Evolutionary conservation across 2,888 invertebrate species (phyloP), one percentile per base, ranked within the genome.

Genomic region (Amphipoea oculea): DNA sequence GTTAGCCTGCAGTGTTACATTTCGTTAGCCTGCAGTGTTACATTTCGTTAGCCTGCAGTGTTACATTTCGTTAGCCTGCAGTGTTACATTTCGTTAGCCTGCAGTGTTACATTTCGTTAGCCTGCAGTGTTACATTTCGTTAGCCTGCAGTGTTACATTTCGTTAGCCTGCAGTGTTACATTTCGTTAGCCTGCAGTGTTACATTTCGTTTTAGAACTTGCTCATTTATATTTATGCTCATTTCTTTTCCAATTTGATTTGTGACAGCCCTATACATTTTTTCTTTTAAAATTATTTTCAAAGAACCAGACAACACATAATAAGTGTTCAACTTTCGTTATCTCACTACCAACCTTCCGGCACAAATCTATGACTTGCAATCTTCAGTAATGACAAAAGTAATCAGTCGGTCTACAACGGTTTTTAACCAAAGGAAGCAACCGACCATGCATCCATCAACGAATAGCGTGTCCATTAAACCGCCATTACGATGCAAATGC

Each of bases 401-500:
- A 62, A 79, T 84, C 79, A 84, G 62, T 48, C 54, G 0, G 54
- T 79, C 48, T 57, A n/a, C 29, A 40, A 62, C 57, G 76, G 54
- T 80, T 63, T 54, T 76, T 36, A 82, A n/a, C 23, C 23, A 68
- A 65, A 69, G 14, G 48, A 84, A 70, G 60, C 62, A 42, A 65
- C 63, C 54, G n/a, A 20, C 51, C 2, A 14, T 48, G 14, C 78
- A 60, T 67, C 45, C 54, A 78, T 73, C 42, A 83, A 60, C 29
- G 36, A 57, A 65, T 40, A 17, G 20, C 7, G 29, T n/a, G 63
- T 65, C 73, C 54, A 85, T 69, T 77, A 87, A 86, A 40, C 7
- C 54, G 62, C 1, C 74, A 54, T 85, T 80, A 77, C 68, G 20
- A 78, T 81, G 69, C 72, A 81, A 85, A 81, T 75, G 69, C 72